Conservation (phyloP, 2,888 invertebrate species). For the Nemurella pictetii region DNA sequence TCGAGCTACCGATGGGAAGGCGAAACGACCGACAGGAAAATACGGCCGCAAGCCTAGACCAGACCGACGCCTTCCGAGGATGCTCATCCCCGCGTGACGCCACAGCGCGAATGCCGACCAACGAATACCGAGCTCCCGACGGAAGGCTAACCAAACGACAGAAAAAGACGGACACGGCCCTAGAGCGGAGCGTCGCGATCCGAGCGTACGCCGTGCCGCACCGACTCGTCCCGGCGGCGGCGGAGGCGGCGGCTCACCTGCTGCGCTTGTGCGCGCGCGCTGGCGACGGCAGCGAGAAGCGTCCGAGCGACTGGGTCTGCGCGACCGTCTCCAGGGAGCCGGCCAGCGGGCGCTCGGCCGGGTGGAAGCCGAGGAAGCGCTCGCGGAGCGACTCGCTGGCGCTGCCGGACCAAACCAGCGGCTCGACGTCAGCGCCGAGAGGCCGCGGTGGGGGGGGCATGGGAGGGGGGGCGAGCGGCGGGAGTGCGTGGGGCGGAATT, state of each 20-base stretch:
- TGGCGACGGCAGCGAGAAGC: constrained; percentile 57
- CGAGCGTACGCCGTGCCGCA: background rate
- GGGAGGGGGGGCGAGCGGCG: background rate
- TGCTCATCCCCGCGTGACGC: too few relatives aligned
- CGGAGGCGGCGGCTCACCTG: constrained; percentile 69
- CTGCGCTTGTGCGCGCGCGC: constrained; percentile 66
- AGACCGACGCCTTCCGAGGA: too few relatives aligned
- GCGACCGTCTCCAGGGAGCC: constrained; percentile 36
- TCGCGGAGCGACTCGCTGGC: constrained; percentile 21
- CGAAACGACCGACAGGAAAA: too few relatives aligned
- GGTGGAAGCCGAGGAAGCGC: background rate
- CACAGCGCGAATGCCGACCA: too few relatives aligned
- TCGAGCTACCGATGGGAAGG: too few relatives aligned
- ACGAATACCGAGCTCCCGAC: too few relatives aligned
- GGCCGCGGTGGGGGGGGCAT: background rate
- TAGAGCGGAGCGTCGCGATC: background rate
- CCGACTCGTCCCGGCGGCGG: constrained; percentile 67
- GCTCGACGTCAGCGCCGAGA: background rate
- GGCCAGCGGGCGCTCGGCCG: constrained; percentile 27
- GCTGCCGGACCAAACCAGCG: background rate
- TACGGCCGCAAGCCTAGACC: too few relatives aligned
- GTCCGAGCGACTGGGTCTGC: constrained; percentile 58
- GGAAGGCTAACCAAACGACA: too few relatives aligned
- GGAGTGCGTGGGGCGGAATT: background rate
- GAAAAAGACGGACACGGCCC: background rate